Conservation (phyloP, 1,140 invertebrate species). For the Dinoponera quadriceps region DNA sequence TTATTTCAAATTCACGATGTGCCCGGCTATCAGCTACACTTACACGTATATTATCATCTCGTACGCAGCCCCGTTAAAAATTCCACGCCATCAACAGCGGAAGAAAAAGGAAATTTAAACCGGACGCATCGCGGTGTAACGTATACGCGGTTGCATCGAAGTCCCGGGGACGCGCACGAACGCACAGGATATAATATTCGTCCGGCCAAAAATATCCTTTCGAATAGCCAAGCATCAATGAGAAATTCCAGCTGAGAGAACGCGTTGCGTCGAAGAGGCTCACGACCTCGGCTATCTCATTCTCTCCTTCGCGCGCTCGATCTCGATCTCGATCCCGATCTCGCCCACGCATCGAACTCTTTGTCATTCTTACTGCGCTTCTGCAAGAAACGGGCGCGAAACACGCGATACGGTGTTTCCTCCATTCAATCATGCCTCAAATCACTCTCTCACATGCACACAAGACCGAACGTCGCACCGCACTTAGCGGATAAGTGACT, state of each 20-base stretch:
- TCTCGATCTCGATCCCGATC: constrained; percentile 19
- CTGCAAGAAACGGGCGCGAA: neutral
- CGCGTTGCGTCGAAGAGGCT: constrained; percentile 25
- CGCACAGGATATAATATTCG: constrained; percentile 10
- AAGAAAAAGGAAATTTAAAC: too few species aligned
- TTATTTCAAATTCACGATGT: too few species aligned
- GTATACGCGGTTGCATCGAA: constrained; percentile 28
- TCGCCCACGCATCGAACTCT: constrained; percentile 45
- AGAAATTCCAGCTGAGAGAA: constrained; percentile 48
- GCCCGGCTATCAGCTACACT: too few species aligned
- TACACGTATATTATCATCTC: too few species aligned
- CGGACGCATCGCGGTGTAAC: neutral
- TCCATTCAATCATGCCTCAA: constrained; percentile 17
- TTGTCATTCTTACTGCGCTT: constrained; percentile 1
- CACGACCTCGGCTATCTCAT: constrained; percentile 45
- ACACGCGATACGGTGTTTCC: neutral
- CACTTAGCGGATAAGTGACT: neutral
- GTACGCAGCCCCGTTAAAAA: too few species aligned
- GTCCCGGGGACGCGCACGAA: constrained; percentile 23
- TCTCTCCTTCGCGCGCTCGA: neutral
- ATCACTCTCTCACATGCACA: neutral
- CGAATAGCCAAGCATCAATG: constrained; percentile 52
- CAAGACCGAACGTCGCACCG: neutral
- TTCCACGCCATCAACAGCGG: too few species aligned
- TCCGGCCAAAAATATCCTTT: constrained; percentile 59